Evolutionary conservation across 1,140 invertebrate species (phyloP).

Genomic region (Hyposmocoma kahamanoa): DNA sequence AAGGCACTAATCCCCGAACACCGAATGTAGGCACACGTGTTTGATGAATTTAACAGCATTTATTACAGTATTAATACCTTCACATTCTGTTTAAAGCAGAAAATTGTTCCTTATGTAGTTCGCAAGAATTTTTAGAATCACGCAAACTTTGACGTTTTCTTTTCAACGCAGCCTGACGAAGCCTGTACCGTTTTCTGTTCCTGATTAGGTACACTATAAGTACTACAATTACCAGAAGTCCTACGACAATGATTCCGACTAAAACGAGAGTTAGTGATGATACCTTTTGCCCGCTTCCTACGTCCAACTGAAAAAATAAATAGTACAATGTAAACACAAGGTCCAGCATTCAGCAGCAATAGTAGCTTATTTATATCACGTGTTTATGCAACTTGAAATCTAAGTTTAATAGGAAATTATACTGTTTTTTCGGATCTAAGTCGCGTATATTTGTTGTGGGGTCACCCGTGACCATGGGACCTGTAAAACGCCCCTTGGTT

Average conservation of each 20-base stretch:
- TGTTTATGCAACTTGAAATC: no score
- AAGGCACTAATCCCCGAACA: no score
- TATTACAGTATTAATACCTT: no score
- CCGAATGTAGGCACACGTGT: no score
- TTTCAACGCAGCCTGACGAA: constrained; percentile 44
- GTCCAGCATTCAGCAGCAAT: no score
- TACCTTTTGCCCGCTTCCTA: constrained; percentile 31
- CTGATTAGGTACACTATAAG: constrained; percentile 51
- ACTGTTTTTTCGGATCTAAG: background rate
- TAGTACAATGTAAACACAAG: no score
- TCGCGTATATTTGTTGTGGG: background rate
- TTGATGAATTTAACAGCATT: no score
- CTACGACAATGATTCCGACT: constrained; percentile 39
- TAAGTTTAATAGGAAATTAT: background rate
- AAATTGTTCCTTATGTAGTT: constrained; percentile 49
- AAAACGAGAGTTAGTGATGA: constrained; percentile 45
- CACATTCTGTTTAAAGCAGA: constrained; percentile 50
- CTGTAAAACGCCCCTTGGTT: no score
- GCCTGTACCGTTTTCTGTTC: constrained; percentile 35
- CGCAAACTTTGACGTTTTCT: constrained; percentile 51
- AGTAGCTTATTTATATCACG: no score
- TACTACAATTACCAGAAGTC: constrained; percentile 40
- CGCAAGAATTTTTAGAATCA: constrained; percentile 42
- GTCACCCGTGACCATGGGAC: no score
- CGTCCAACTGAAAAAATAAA: constrained; percentile 47